Conservation (phyloP, 1,140 invertebrate species). For the Asbolus verrucosus region DNA sequence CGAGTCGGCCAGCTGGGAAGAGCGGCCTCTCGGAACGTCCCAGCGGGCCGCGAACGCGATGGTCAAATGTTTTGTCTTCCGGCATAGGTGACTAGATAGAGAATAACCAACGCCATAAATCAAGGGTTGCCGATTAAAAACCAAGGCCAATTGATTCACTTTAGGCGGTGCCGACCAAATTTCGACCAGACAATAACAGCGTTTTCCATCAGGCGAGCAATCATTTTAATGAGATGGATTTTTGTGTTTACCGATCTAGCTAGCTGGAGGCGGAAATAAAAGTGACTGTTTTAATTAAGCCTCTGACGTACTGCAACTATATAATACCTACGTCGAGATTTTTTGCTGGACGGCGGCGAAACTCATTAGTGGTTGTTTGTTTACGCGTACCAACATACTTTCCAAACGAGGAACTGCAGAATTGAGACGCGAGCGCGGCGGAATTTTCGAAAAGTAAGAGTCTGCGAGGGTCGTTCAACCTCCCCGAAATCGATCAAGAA, state of each 20-base stretch:
- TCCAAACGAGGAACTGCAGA: too few species aligned
- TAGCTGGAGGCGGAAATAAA: background rate
- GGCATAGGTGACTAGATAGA: conserved; percentile 53
- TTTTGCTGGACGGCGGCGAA: too few species aligned
- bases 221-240: conserved; percentile 5
- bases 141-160: conserved; percentile 44
- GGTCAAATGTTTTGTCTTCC: conserved; percentile 51
- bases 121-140: conserved; percentile 54
- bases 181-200: conserved; percentile 13
- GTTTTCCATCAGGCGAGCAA: background rate
- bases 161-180: conserved; percentile 31
- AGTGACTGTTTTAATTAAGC: conserved; percentile 2
- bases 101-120: conserved; percentile 52
- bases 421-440: too few species aligned
- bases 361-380: too few species aligned
- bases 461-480: too few species aligned
- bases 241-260: background rate
- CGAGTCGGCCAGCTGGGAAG: conserved; percentile 36
- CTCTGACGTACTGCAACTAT: too few species aligned
- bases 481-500: too few species aligned
- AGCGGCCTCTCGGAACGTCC: background rate
- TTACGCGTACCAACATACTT: too few species aligned
- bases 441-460: too few species aligned
- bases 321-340: too few species aligned
- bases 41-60: conserved; percentile 20